Evolutionary conservation across 2,113 vertebrate species (phyloP), one percentile per base, ranked within the genome.

Genomic region (Amphiprion ocellaris): DNA sequence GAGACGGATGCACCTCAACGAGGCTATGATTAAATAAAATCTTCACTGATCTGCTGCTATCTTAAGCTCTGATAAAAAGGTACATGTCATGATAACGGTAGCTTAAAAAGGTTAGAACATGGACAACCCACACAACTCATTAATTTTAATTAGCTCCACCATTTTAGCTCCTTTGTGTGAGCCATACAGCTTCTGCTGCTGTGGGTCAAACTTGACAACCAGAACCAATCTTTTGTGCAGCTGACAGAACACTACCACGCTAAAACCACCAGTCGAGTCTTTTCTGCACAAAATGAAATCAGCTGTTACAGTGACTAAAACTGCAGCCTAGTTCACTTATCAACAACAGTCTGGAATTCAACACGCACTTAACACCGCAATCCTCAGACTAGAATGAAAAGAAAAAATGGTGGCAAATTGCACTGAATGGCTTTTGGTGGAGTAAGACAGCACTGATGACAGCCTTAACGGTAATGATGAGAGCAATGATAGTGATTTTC

Each of bases 401-500:
- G 39, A 62, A 30, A 54, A 67, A 69, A 58, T 7, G 44, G 39
- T 55, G 39, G 58, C 30, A 58, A 69, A 68, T 14, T 49, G 59
- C 49, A 68, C 3, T 60, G 53, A 83, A 69, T 39, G 52, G 55
- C 52, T 63, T 80, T 58, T 46, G 41, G 69, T 81, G 44, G 69
- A 64, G 46, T 44, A 60, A 72, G 64, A 71, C 39, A 54, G 77
- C 54, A 46, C 62, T 55, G 63, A 69, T 71, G 67, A 90, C 65
- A 53, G 77, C 50, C 69, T 84, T 55, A 86, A 77, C 10, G 26
- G n/a, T 52, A 30, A 69, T 33, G 33, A 74, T 46, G 64, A 63
- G 83, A 84, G 65, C 47, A 2, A 82, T 76, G 58, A 79, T 54
- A 54, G 52, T 72, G 68, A 84, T 88, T 90, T 84, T 65, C 24